These are phyloP conservation scores for Pseudolaguvia tuberculata DNA, from an alignment of 2,113 vertebrate genomes.

Conservation along the genomic window DNA sequence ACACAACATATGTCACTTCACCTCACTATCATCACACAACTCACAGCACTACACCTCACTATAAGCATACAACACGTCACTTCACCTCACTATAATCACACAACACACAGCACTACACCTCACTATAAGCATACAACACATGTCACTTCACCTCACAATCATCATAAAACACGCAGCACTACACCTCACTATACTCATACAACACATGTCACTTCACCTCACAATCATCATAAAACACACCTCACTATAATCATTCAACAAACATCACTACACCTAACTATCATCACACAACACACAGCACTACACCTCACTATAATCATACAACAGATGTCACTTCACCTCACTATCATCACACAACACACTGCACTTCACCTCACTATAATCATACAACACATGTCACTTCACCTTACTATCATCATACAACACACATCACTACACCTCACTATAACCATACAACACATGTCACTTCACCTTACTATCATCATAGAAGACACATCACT, in stretches of 20 bases:
- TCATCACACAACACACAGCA: background rate
- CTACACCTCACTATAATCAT: no score
- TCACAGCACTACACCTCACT: background rate
- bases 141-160: background rate
- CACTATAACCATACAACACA: background rate
- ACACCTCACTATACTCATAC: background rate
- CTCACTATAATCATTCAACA: background rate
- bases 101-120: background rate
- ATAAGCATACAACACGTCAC: background rate
- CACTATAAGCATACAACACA: background rate
- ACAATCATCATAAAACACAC: no score
- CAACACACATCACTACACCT: background rate
- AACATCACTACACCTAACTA: background rate
- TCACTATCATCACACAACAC: background rate
- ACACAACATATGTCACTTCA: no score
- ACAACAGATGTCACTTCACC: background rate
- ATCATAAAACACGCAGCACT: background rate
- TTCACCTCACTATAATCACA: no score
- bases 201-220: background rate
- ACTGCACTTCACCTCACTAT: background rate
- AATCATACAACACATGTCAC: background rate
- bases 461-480: background rate
- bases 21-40: background rate
- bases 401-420: background rate
- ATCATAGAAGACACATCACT: background rate